Conservation (phyloP, 2,888 invertebrate genomes). For the Julus scandinavius region DNA sequence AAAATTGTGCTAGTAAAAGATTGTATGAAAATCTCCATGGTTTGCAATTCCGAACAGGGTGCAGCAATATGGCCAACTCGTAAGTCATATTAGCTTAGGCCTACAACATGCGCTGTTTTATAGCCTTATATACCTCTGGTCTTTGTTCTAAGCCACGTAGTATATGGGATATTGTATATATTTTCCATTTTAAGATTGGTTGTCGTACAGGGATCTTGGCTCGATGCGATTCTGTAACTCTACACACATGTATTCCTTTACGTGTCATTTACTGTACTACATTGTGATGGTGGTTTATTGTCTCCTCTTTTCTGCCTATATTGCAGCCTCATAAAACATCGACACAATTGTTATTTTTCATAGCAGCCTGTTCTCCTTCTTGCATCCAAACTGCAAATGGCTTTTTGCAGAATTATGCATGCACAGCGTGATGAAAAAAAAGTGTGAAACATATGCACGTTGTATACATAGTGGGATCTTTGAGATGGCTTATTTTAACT, state of each 20-base stretch:
- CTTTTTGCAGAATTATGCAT: neutral
- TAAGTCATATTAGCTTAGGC: neutral
- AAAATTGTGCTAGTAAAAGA: neutral
- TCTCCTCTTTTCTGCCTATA: neutral
- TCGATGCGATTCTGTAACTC: neutral
- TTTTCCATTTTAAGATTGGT: constrained; percentile 18
- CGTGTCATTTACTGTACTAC: constrained; percentile 7
- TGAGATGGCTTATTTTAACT: neutral
- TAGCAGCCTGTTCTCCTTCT: neutral
- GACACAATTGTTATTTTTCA: neutral
- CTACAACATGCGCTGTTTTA: neutral
- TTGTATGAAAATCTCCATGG: neutral
- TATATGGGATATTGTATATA: neutral
- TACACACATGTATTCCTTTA: constrained; percentile 4
- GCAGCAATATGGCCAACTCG: neutral
- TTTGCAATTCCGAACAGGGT: neutral
- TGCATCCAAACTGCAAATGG: neutral
- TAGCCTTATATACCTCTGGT: neutral
- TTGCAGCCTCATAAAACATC: neutral
- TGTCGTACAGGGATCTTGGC: neutral
- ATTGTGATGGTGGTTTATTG: neutral
- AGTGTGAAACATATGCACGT: neutral
- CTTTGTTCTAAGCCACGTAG: neutral
- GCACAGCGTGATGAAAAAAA: neutral
- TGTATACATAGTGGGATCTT: neutral